Evolutionary conservation across 2,113 vertebrate species (phyloP).

Genomic region (Malurus melanocephalus): DNA sequence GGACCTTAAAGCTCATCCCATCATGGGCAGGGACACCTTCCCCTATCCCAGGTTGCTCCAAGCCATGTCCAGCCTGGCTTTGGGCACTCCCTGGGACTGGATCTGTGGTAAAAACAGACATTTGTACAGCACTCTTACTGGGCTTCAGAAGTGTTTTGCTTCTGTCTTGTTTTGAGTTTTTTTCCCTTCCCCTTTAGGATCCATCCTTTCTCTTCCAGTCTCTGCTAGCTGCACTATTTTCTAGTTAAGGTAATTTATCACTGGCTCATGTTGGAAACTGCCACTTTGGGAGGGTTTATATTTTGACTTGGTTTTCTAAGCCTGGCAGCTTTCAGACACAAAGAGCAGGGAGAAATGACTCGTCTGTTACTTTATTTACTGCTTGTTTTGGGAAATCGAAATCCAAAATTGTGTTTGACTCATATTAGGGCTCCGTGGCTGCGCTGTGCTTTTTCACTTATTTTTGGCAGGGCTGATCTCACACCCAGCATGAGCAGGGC

Average conservation of each 20-base stretch:
- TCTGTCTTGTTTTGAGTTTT: neutral
- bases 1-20: neutral
- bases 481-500: neutral
- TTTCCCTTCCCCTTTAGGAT: neutral
- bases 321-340: conserved; percentile 32
- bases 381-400: conserved; percentile 27
- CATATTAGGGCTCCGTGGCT: neutral
- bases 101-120: neutral
- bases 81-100: neutral
- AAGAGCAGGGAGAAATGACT: conserved; percentile 54
- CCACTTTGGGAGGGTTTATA: neutral
- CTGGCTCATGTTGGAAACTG: neutral
- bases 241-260: neutral
- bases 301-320: conserved; percentile 42
- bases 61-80: rapidly evolving
- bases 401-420: conserved; percentile 20
- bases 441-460: neutral
- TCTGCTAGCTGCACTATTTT: neutral
- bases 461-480: neutral
- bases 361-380: conserved; percentile 39
- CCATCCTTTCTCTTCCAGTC: neutral
- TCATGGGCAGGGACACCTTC: neutral
- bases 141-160: neutral
- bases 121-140: neutral
- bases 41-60: neutral